Evolutionary conservation across 2,113 vertebrate genomes (phyloP), one percentile per base, ranked within the genome.

Genomic region (Petrocephalus microphthalmus): DNA sequence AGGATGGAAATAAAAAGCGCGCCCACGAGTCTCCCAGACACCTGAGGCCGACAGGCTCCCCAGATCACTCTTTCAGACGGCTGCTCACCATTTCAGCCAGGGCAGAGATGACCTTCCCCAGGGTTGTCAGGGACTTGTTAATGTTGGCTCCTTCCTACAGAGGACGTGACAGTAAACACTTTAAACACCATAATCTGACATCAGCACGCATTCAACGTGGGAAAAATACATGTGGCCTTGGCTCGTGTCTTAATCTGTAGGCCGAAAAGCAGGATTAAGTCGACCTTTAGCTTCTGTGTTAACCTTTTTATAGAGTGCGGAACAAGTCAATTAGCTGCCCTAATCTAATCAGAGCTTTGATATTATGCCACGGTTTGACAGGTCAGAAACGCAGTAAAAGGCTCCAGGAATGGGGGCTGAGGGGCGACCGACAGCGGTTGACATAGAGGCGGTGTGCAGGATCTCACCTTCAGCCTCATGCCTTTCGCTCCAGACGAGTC

Each of bases 51-150:
- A 17, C 67, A 3, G 67, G 67, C 15, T 37, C 15, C 29, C 1
- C 71, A 17, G 71, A 78, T 42, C 33, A 54, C 7, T 8, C 11
- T 54, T 1, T 25, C 5, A 13, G 49, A 20, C 6, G 20, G 20
- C 2, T 25, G 64, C 93, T 85, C 83, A 98, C 97, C 97, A 97
- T 96, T 87, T 98, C 97, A 5, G 97, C 96, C 90, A 98, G 90
- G 2, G 97, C 96, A 0, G 97, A 97, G 56, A 98, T 98, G 47
- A 98, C 97, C 89, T 98, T 98, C 19, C 97, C 97, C 57, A 98
- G 83, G 0, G 97, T 98, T n/a, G 97, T 98, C 51, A 98, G 93
- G 51, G 97, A 98, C 64, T 98, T 98, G 90, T 98, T 98, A 89
- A 98, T 98, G 90, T 98, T 98, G 0, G 97, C 97, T 13, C 97